Conservation (phyloP, 2,113 vertebrate genomes). For the Perca fluviatilis region DNA sequence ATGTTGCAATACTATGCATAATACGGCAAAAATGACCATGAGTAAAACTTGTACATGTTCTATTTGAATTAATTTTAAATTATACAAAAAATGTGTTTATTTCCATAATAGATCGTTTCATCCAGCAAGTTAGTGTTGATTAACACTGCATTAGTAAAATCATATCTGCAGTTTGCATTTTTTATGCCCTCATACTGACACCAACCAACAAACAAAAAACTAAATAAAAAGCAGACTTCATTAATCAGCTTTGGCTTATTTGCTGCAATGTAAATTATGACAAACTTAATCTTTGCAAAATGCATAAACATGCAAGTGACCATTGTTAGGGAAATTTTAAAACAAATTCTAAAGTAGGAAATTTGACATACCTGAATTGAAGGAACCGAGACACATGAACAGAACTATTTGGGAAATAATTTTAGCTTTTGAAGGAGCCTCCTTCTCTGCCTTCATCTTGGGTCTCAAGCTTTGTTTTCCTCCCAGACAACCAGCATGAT, state of each 20-base stretch:
- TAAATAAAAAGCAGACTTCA: neutral
- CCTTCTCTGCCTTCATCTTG: constrained; percentile 90
- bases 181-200: neutral
- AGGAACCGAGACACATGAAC: constrained; percentile 79
- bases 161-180: neutral
- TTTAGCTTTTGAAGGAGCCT: constrained; percentile 77
- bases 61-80: neutral
- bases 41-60: neutral
- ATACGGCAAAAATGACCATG: neutral
- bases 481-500: constrained; percentile 89
- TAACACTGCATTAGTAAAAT: neutral
- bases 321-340: neutral
- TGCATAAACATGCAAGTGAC: neutral
- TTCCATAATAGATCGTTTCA: neutral
- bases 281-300: neutral
- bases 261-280: neutral
- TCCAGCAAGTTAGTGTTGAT: neutral
- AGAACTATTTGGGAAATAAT: constrained; percentile 73
- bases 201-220: neutral
- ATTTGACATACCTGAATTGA: constrained; percentile 86
- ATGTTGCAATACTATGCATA: neutral
- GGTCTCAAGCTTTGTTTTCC: constrained; percentile 84
- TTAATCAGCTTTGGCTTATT: neutral
- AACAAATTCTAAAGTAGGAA: neutral
- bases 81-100: neutral